Conservation (phyloP, 1,140 invertebrate species). For the Tribolium madens region DNA sequence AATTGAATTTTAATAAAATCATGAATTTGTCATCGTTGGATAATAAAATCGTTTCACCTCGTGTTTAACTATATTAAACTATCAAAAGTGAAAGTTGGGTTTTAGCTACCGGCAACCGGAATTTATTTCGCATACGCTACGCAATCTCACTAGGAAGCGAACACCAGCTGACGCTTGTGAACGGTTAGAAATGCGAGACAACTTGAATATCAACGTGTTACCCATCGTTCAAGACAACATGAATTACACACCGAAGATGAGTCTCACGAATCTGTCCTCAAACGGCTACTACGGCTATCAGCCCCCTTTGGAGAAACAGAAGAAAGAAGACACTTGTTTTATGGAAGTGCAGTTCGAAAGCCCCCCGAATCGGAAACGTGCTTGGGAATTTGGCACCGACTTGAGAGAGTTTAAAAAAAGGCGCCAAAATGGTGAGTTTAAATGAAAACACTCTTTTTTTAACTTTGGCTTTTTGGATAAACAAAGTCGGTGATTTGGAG, state of each 20-base stretch:
- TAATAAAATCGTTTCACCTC: background rate
- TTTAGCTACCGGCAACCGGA: slow-evolving; percentile 26
- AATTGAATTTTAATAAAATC: background rate
- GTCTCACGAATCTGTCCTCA: slow-evolving; percentile 49
- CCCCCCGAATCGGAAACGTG: slow-evolving; percentile 51
- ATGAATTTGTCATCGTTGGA: background rate
- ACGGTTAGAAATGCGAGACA: slow-evolving; percentile 42
- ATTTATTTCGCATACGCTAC: slow-evolving; percentile 42
- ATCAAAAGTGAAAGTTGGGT: slow-evolving; percentile 33
- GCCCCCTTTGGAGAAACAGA: slow-evolving; percentile 42
- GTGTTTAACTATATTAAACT: background rate
- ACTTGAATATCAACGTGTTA: slow-evolving; percentile 43
- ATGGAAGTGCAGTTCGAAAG: slow-evolving; percentile 13
- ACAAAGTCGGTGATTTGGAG: background rate
- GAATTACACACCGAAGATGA: background rate
- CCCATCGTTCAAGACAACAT: slow-evolving; percentile 43
- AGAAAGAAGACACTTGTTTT: slow-evolving; percentile 4
- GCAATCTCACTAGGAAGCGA: slow-evolving; percentile 43
- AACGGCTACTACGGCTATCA: slow-evolving; percentile 62
- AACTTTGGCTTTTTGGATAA: background rate
- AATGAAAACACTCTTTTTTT: background rate
- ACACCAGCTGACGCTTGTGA: slow-evolving; percentile 9
- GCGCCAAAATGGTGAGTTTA: slow-evolving; percentile 57
- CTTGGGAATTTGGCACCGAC: slow-evolving; percentile 40
- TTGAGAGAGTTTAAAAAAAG: slow-evolving; percentile 53